These are phyloP conservation scores for Cordilura impudica DNA, from an alignment of 2,888 invertebrate genomes.

Conservation along the genomic window DNA sequence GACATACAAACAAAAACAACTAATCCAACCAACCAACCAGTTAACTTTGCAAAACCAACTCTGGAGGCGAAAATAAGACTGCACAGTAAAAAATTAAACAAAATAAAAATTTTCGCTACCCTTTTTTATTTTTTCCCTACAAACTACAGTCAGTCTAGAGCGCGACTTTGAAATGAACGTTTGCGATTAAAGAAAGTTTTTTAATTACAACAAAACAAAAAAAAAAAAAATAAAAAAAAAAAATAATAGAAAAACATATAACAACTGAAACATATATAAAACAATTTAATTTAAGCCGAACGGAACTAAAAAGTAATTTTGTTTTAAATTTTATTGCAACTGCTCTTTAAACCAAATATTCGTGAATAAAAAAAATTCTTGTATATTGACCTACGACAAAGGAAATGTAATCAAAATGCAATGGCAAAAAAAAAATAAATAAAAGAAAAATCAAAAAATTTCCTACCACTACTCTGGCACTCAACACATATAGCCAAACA, in stretches of 20 bases:
- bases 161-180: conserved; percentile 75
- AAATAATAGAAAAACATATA: neutral
- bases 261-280: neutral
- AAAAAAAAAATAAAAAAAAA: neutral
- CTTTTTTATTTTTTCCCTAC: conserved; percentile 67
- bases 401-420: conserved; percentile 76
- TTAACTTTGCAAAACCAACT: conserved; percentile 57
- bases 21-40: conserved; percentile 48
- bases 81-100: conserved; percentile 22
- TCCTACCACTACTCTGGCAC: conserved; percentile 41
- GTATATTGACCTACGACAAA: conserved; percentile 76
- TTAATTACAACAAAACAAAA: conserved; percentile 33
- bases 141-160: conserved; percentile 70
- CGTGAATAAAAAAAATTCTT: conserved; percentile 52
- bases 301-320: conserved; percentile 20
- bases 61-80: conserved; percentile 49
- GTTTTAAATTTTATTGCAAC: conserved; percentile 2
- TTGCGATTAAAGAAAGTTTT: conserved; percentile 41
- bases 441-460: conserved; percentile 39
- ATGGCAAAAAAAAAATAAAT: conserved; percentile 39
- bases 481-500: neutral
- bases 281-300: neutral
- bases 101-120: conserved; percentile 75
- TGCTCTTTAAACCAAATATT: conserved; percentile 34
- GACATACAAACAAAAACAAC: conserved; percentile 33